Evolutionary conservation across 2,113 vertebrate genomes (phyloP).

Genomic region (Callorhinus ursinus): DNA sequence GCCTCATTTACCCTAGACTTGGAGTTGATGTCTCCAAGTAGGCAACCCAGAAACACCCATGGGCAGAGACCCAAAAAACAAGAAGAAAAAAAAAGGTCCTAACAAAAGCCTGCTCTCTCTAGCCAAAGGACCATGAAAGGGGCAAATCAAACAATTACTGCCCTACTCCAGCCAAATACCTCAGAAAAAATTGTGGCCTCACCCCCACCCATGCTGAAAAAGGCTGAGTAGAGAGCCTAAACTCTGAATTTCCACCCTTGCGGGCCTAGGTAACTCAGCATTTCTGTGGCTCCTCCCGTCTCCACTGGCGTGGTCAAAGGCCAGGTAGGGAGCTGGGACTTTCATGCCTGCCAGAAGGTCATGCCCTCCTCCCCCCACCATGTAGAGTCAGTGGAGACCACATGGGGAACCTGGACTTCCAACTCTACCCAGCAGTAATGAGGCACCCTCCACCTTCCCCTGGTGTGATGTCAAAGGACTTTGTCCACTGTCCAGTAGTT

Average conservation of each 20-base stretch:
- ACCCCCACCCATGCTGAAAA: background rate
- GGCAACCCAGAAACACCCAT: background rate
- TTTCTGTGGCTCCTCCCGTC: background rate
- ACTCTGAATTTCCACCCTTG: background rate
- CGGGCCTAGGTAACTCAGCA: background rate
- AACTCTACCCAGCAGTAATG: background rate
- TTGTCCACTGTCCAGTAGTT: background rate
- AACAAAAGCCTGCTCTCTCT: background rate
- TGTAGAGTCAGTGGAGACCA: background rate
- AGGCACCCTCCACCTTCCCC: background rate
- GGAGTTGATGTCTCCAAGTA: background rate
- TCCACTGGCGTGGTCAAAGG: background rate
- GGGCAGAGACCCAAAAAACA: background rate
- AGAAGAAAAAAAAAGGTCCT: background rate
- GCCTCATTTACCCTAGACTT: background rate
- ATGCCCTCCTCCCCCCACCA: background rate
- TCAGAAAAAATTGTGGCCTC: background rate
- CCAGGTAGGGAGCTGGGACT: background rate
- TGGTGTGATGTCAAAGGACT: background rate
- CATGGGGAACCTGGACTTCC: background rate
- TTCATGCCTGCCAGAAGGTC: background rate
- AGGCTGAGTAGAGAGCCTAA: background rate
- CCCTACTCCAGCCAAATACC: background rate
- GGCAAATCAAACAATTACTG: background rate
- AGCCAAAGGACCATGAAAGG: conserved; percentile 25